These are phyloP conservation scores for Dipodomys merriami DNA, from an alignment of 2,113 vertebrate species.

Conservation along the genomic window DNA sequence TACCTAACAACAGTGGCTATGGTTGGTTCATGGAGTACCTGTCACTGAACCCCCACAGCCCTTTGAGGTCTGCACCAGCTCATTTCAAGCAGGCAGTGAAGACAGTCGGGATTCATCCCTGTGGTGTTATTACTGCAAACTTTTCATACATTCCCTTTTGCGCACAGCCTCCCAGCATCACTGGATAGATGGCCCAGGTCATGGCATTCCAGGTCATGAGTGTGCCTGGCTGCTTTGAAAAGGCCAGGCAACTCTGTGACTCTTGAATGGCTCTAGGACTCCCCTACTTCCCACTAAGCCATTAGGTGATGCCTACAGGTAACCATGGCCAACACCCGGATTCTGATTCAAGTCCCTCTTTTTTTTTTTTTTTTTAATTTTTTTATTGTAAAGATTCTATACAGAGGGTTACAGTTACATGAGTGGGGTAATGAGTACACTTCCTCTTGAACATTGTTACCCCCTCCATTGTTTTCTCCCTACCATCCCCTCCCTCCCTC, in stretches of 20 bases:
- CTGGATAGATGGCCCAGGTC: too few species aligned
- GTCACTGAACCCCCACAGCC: neutral
- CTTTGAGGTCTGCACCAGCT: neutral
- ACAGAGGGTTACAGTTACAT: too few species aligned
- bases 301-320: neutral
- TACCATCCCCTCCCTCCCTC: too few species aligned
- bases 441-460: too few species aligned
- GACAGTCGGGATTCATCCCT: too few species aligned
- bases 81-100: neutral
- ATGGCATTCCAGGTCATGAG: neutral
- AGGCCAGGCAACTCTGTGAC: neutral
- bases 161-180: rapidly evolving
- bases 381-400: too few species aligned
- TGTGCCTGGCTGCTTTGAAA: rapidly evolving
- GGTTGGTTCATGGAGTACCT: neutral
- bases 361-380: too few species aligned
- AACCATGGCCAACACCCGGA: neutral
- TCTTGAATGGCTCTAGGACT: neutral
- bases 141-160: neutral
- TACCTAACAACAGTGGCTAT: neutral
- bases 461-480: too few species aligned
- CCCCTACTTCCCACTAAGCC: neutral
- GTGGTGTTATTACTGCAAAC: neutral
- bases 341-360: neutral
- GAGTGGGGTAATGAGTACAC: too few species aligned